Conservation (phyloP, 2,113 vertebrate genomes). For the Myrmecobius fasciatus region DNA sequence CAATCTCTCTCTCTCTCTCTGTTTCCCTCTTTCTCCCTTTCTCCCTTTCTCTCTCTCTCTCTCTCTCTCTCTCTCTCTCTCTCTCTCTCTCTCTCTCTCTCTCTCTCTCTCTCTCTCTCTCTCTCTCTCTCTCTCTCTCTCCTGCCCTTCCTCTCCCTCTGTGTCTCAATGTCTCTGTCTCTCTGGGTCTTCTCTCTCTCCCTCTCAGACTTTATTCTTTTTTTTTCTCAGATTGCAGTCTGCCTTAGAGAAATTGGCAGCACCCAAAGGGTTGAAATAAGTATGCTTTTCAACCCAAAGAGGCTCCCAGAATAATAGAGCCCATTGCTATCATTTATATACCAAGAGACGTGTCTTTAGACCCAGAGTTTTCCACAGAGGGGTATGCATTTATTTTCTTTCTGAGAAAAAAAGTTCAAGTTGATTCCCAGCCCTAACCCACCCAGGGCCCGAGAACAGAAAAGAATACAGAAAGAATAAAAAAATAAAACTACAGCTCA, state of each 20-base stretch:
- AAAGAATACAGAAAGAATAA: not conserved
- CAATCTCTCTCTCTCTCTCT: not conserved
- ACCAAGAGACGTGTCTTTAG: conserved; percentile 77
- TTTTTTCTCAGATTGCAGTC: conserved; percentile 35
- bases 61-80: too few relatives aligned
- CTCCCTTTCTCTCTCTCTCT: too few relatives aligned
- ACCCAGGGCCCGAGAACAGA: not conserved
- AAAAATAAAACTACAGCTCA: conserved; percentile 10
- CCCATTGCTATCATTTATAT: conserved; percentile 73
- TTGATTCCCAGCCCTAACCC: conserved; percentile 51
- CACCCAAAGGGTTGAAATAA: conserved; percentile 45
- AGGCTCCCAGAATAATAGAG: conserved; percentile 74
- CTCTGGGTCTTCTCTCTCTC: not conserved
- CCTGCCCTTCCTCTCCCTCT: not conserved
- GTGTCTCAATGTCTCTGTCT: not conserved
- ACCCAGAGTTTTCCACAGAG: conserved; percentile 64
- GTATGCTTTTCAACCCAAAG: conserved; percentile 75
- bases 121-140: too few relatives aligned
- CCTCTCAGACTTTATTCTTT: not conserved
- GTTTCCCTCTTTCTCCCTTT: too few relatives aligned
- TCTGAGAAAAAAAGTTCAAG: conserved; percentile 74
- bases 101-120: not conserved
- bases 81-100: too few relatives aligned
- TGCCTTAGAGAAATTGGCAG: conserved; percentile 9
- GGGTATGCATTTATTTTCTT: conserved; percentile 62